These are phyloP conservation scores for Cygnus atratus DNA, from an alignment of 2,113 vertebrate species.

Conservation along the genomic window DNA sequence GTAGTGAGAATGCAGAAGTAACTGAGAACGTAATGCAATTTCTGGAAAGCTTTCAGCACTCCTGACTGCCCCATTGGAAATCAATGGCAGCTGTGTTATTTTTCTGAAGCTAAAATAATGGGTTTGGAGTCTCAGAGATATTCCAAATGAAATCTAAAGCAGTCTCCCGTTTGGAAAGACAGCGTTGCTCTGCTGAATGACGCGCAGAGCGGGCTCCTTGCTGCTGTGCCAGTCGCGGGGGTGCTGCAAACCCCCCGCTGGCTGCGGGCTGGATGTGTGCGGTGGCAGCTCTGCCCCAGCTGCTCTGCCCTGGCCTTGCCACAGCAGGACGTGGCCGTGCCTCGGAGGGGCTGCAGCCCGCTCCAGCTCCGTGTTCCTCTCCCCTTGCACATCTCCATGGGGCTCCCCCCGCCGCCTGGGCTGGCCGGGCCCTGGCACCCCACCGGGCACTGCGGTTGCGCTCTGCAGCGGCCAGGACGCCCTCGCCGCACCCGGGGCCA, in stretches of 20 bases:
- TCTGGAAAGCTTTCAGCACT: neutral
- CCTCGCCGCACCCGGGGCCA: too few relatives aligned
- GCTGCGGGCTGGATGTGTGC: too few relatives aligned
- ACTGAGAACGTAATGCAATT: neutral
- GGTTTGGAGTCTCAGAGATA: neutral
- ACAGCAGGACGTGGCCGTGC: too few relatives aligned
- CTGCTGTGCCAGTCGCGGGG: neutral
- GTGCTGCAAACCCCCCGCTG: neutral
- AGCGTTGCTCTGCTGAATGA: neutral
- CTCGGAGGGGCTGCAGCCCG: too few relatives aligned
- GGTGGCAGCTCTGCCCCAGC: too few relatives aligned
- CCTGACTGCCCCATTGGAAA: neutral
- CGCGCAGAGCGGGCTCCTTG: neutral
- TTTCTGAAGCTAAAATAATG: conserved; percentile 20
- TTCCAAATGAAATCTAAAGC: neutral
- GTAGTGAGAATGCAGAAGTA: conserved; percentile 1
- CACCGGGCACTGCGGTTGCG: neutral
- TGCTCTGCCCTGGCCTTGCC: too few relatives aligned
- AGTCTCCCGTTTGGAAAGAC: neutral
- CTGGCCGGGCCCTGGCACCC: neutral
- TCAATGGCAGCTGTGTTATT: neutral
- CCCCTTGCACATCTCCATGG: too few relatives aligned
- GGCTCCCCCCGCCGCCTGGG: neutral
- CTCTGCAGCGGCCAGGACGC: too few relatives aligned
- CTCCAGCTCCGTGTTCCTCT: too few relatives aligned